Conservation (phyloP, 2,113 vertebrate species). For the Odocoileus virginianus region DNA sequence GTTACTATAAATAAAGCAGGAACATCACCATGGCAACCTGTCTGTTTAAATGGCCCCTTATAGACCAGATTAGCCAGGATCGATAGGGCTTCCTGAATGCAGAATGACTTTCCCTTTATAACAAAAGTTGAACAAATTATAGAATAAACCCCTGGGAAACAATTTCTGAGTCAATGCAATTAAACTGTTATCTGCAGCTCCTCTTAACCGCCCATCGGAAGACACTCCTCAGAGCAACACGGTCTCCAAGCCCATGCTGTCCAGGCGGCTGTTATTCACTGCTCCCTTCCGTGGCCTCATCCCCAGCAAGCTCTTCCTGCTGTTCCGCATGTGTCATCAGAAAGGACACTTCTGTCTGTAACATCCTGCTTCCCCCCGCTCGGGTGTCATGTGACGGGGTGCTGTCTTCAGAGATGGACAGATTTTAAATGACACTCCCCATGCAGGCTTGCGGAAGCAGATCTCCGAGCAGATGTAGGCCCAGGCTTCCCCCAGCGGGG, state of each 20-base stretch:
- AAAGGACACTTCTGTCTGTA: slow-evolving; percentile 36
- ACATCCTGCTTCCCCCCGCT: not conserved
- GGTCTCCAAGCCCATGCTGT: not conserved
- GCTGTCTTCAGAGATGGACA: not conserved
- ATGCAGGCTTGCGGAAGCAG: not conserved
- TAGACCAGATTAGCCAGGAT: slow-evolving; percentile 64
- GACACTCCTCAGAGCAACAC: not conserved
- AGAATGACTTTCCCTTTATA: slow-evolving; percentile 49
- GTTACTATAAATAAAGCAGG: slow-evolving; percentile 67
- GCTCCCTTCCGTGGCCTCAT: rapidly evolving
- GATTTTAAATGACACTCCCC: slow-evolving; percentile 47
- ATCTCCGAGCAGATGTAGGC: slow-evolving; percentile 31
- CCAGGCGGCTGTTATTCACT: not conserved
- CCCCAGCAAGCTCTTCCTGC: not conserved
- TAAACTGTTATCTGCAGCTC: not conserved
- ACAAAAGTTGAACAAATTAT: slow-evolving; percentile 56
- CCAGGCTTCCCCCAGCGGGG: not conserved
- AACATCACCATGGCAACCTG: slow-evolving; percentile 60
- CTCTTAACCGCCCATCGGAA: not conserved
- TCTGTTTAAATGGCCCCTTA: slow-evolving; percentile 61
- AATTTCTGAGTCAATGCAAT: not conserved
- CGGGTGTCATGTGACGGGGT: not conserved
- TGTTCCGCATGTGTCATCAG: slow-evolving; percentile 50
- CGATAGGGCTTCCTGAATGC: slow-evolving; percentile 52
- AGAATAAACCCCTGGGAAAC: slow-evolving; percentile 26